Percentiles rank a stretch among this genome's conserved stretches.
Evolutionary conservation across 2,113 vertebrate genomes (phyloP).

Genomic region (Hipposideros armiger): DNA sequence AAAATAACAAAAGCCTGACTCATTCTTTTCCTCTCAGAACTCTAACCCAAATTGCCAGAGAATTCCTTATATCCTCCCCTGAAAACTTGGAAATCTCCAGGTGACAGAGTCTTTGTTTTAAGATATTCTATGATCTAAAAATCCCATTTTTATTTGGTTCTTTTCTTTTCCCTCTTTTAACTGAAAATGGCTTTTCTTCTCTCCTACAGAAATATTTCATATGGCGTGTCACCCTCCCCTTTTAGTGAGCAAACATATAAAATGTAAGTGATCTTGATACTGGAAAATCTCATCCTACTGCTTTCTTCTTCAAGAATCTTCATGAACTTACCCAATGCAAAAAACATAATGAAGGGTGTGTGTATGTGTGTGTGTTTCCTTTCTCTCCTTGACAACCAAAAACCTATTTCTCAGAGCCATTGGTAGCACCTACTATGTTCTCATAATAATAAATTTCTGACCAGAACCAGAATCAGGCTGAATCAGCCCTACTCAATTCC

Average conservation of each 20-base stretch:
- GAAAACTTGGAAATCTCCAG: background rate
- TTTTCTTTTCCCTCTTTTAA: background rate
- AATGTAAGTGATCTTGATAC: background rate
- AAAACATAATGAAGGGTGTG: background rate
- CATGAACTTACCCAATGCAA: background rate
- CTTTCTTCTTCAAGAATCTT: conserved; percentile 35
- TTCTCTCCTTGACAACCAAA: background rate
- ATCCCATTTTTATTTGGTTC: background rate
- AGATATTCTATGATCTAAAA: background rate
- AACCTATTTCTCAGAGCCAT: background rate
- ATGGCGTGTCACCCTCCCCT: background rate
- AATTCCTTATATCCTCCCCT: background rate
- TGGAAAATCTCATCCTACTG: background rate
- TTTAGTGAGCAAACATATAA: background rate
- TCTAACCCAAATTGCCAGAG: background rate
- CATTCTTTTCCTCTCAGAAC: background rate
- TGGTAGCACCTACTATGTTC: background rate
- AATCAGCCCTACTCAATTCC: background rate
- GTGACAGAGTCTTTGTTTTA: background rate
- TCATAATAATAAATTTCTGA: conserved; percentile 26
- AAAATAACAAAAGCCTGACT: background rate
- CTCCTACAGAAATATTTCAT: background rate
- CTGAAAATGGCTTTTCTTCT: background rate
- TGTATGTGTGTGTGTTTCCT: background rate
- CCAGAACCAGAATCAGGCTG: background rate